These are phyloP conservation scores for Balaeniceps rex DNA, from an alignment of 2,113 vertebrate genomes.

Conservation along the genomic window DNA sequence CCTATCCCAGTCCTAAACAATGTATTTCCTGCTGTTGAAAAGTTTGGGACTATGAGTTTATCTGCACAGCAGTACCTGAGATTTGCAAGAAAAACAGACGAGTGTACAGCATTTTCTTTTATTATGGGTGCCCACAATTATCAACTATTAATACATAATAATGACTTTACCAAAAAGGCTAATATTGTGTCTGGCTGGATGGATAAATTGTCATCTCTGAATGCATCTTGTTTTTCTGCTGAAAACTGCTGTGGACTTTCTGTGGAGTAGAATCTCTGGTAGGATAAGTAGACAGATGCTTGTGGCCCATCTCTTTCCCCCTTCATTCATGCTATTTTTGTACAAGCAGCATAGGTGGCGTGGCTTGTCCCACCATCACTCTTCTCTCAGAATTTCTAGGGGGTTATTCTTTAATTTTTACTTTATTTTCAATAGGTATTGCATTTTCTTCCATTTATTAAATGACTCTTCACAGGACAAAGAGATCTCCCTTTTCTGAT, in stretches of 20 bases:
- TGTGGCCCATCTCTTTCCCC: background rate
- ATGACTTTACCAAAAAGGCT: background rate
- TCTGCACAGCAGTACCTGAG: background rate
- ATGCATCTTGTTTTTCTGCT: background rate
- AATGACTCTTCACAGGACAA: background rate
- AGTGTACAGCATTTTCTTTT: background rate
- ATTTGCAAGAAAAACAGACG: background rate
- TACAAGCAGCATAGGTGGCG: background rate
- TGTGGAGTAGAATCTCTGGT: background rate
- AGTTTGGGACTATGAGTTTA: background rate
- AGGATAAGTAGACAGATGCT: background rate
- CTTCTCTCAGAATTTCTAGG: background rate
- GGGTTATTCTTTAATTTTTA: background rate
- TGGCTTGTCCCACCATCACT: background rate
- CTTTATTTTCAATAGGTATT: background rate
- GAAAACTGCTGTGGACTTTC: background rate
- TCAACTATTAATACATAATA: background rate
- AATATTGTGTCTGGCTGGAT: background rate
- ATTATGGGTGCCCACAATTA: background rate
- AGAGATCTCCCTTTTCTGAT: background rate
- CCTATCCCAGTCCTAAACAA: background rate
- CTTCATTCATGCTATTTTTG: background rate
- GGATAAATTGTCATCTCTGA: background rate
- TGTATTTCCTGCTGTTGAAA: background rate
- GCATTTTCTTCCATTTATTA: background rate